Base-by-base conservation (phyloP, 2,797 vertebrate species). In the Nyctibius grandis region DNA sequence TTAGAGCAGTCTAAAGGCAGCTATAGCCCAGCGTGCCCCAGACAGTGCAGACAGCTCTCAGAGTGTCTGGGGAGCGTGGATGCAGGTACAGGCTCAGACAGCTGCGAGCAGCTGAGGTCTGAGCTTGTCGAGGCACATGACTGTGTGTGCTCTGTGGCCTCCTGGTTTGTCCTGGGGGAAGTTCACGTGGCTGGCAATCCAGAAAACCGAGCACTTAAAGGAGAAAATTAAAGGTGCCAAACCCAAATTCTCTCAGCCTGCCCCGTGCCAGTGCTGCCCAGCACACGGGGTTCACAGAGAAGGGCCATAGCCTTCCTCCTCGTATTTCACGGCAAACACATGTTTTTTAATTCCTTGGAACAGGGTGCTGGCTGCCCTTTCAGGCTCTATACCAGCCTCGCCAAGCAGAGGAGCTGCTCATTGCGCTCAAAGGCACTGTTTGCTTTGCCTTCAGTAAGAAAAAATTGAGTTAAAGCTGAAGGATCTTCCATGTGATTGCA, bases 381-480 rank as follows among this genome's bases (percentile, higher is more conserved):
- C 20, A 28, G 65, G 15, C 28, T 23, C 63, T 34, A 4, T 33
- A 56, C 63, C 75, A 76, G 51, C 65, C 60, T 85, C 48, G 57
- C 64, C 54, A n/a, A 42, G 64, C 73, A 54, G 31, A 42, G 59
- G 11, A 34, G 42, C 53, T 33, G 75, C 76, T 68, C 3, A 0
- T 40, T 47, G 34, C 42, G 9, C 48, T 61, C 80, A 16, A n/a
- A 91, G 76, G 34, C 28, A n/a, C n/a, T 51, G 51, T 60, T 84
- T 77, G 38, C 59, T 72, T 85, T 68, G 31, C 33, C 23, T 59
- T 84, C 56, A 28, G 3, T 44, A n/a, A 38, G 56, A 40, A 63
- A 47, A 85, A 42, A n/a, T 0, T 0, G 2, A 5, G 44, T 54
- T 38, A 31, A 44, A 76, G 11, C 34, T 0, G 4, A 53, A 80